Evolutionary conservation across 64 coral and sea anemone genomes (phyloP), one percentile per base, ranked within the genome.

Genomic region (Dendrophyllia cribrosa): DNA sequence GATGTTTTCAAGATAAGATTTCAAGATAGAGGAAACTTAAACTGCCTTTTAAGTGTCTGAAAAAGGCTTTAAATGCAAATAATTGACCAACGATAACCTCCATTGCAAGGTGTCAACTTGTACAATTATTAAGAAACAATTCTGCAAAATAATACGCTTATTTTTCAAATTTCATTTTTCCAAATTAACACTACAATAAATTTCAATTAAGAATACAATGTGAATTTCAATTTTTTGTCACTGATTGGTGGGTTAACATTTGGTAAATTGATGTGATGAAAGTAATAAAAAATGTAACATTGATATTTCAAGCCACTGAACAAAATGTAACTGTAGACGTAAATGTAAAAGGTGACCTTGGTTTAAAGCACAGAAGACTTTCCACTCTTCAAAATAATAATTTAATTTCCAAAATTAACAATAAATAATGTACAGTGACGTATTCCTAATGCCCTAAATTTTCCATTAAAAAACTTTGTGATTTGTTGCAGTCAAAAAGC

Each of bases 11-110:
- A 75, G 20, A 44, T 3, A 49, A 75, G 8, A 75, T 19, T 75
- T 75, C 46, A 75, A 75, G 47, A 44, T 48, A 75, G 46, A 48
- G 72, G 72, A 75, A 75, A 75, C 72, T 75, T 75, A 48, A 50
- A 75, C 72, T 75, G 72, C 47, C 72, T 51, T 72, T 75, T 49
- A 75, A 75, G 72, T 75, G 44, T 17, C 43, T 19, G 72, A 20
- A 19, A 13, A 75, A 75, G 45, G 6, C 22, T 55, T 77, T 77
- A 12, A 77, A 77, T 77, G 75, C 75, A 77, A 77, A 77, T 52
- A 77, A 77, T 20, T 53, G 75, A 50, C 17, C 75, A 58, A 77
- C 20, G 17, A 77, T 77, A 77, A 77, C 53, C 22, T 56, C 14
- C 19, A 56, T 3, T 55, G 49, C n/a, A 50, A 14, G 75, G 51